phyloP scores from a whole-genome alignment of 2,113 vertebrate genomes.

The Caranx ignobilis region DNA sequence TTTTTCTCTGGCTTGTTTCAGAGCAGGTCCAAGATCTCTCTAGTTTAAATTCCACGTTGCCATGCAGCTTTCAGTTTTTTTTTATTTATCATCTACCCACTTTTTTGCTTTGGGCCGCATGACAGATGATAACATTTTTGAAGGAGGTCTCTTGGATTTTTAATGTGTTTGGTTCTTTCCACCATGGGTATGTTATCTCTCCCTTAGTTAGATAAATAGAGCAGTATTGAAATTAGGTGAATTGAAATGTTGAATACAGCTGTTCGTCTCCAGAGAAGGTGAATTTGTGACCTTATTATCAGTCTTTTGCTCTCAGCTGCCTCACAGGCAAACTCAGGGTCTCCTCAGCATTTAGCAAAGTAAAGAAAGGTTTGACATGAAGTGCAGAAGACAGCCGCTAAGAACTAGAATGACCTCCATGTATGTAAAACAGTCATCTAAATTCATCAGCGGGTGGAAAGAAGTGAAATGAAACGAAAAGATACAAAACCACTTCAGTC shows the following conservation, averaged over 20 bases:
- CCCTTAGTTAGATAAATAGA: not conserved
- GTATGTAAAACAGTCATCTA: constrained; percentile 3
- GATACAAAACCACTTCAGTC: not conserved
- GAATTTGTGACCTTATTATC: constrained; percentile 14
- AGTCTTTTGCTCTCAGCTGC: not conserved
- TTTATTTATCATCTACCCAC: not conserved
- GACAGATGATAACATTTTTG: not conserved
- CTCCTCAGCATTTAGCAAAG: not conserved
- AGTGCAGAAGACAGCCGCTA: not conserved
- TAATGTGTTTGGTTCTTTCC: constrained; percentile 5
- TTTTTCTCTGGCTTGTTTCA: not conserved
- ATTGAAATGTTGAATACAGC: constrained; percentile 9
- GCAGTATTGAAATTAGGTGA: constrained; percentile 5
- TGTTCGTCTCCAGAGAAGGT: not conserved
- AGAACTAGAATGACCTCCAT: constrained; percentile 28
- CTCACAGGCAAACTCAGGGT: not conserved
- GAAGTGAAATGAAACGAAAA: constrained; percentile 22
- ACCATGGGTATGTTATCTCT: not conserved
- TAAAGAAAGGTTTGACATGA: constrained; percentile 9
- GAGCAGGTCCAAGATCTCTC: not conserved
- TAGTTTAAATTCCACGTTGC: not conserved
- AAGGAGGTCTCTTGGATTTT: not conserved
- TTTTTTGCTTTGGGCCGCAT: not conserved
- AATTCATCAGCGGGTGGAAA: not conserved
- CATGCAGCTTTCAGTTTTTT: not conserved